phyloP scores from a whole-genome alignment of 2,888 invertebrate species.

The Heliconius ethilla region DNA sequence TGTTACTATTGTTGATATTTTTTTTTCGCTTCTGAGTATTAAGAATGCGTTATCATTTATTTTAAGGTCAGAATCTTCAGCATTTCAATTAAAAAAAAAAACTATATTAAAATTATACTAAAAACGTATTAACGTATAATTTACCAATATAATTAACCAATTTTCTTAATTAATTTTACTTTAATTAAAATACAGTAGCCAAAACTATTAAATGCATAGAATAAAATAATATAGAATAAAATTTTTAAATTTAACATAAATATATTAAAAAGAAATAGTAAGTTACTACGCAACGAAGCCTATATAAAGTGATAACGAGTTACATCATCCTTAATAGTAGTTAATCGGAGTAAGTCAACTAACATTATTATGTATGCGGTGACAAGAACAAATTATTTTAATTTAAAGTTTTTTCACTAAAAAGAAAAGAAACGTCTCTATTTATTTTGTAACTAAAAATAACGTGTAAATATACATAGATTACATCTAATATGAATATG shows the following conservation, averaged over 20 bases:
- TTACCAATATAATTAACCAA: too few species aligned
- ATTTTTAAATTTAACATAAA: neutral
- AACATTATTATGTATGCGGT: constrained; percentile 57
- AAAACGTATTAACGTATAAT: too few species aligned
- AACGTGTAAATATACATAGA: constrained; percentile 5
- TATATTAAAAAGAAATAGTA: neutral
- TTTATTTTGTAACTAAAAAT: constrained; percentile 42
- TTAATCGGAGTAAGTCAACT: constrained; percentile 65
- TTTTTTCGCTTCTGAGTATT: neutral
- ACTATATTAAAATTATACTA: too few species aligned
- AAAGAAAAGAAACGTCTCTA: constrained; percentile 41
- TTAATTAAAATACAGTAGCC: too few species aligned
- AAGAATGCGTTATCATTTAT: constrained; percentile 4
- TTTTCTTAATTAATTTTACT: too few species aligned
- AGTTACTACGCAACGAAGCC: constrained; percentile 19
- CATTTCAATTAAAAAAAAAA: too few species aligned
- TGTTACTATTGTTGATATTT: constrained; percentile 11
- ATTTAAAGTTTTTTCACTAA: constrained; percentile 54
- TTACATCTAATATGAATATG: neutral
- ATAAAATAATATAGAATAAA: neutral
- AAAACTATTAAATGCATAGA: neutral
- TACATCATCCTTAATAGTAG: constrained; percentile 64
- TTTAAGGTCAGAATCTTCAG: neutral
- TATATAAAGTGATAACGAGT: constrained; percentile 50
- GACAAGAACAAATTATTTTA: constrained; percentile 61